phyloP scores from a whole-genome alignment of 2,797 vertebrate species.

The Poliocrania exsul region DNA sequence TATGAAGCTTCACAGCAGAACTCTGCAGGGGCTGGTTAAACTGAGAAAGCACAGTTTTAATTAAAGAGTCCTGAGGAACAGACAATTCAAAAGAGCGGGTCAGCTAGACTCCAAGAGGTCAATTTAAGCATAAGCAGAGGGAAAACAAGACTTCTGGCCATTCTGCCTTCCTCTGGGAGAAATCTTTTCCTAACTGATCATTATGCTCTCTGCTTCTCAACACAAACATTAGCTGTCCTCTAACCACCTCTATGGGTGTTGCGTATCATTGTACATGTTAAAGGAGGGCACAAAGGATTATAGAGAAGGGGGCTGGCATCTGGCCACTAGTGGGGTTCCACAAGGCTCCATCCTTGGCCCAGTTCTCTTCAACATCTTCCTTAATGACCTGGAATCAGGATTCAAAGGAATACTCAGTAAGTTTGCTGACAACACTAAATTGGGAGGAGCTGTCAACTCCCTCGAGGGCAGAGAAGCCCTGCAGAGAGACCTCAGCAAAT shows the following conservation, averaged over 20 bases:
- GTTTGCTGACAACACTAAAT: background rate
- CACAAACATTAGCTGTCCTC: background rate
- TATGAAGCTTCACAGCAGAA: slow-evolving; percentile 68
- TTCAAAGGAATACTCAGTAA: background rate
- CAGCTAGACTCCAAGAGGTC: slow-evolving; percentile 69
- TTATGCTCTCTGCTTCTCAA: slow-evolving; percentile 13
- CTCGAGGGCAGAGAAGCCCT: background rate
- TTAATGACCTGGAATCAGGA: background rate
- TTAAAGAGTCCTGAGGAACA: slow-evolving; percentile 70
- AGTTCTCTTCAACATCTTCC: background rate
- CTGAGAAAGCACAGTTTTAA: slow-evolving; percentile 71
- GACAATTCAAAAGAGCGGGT: slow-evolving; percentile 65
- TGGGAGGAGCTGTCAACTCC: background rate
- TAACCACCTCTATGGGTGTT: background rate
- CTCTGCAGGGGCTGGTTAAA: slow-evolving; percentile 69
- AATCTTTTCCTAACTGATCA: slow-evolving; percentile 24
- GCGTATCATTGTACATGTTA: background rate
- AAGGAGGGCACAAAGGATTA: background rate
- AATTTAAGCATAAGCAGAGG: slow-evolving; percentile 58
- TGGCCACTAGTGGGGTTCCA: background rate
- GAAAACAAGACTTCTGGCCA: slow-evolving; percentile 54
- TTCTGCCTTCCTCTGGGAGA: slow-evolving; percentile 38
- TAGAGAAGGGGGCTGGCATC: background rate
- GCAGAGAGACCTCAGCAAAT: background rate
- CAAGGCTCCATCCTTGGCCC: background rate